Conservation (phyloP, 2,888 invertebrate species). For the Sussaba pulchella region DNA sequence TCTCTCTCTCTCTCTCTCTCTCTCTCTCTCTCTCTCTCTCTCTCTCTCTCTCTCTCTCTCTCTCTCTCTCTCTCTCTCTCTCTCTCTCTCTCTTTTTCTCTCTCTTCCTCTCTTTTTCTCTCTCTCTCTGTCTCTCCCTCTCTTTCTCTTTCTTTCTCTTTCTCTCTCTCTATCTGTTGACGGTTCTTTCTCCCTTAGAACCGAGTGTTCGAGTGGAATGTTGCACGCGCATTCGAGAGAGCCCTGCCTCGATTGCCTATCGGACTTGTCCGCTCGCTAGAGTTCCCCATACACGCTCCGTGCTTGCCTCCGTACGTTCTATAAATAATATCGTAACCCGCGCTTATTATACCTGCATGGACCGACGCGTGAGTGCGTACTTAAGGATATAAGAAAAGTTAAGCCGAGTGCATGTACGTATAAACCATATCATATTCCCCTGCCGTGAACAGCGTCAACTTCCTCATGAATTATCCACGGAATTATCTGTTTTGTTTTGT, state of each 20-base stretch:
- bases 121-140: too few species aligned
- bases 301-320: conserved; percentile 37
- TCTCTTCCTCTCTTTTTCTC: background rate
- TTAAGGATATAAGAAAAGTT: conserved; percentile 25
- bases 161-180: too few species aligned
- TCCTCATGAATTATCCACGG: background rate
- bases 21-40: background rate
- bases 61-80: too few species aligned
- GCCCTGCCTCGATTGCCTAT: conserved; percentile 80
- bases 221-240: conserved; percentile 69
- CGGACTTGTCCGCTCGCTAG: conserved; percentile 69
- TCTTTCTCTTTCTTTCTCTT: background rate
- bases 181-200: too few species aligned
- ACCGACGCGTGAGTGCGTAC: conserved; percentile 45
- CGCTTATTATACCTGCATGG: conserved; percentile 46
- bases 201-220: conserved; percentile 71
- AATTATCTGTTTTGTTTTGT: conserved; percentile 1
- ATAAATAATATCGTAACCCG: conserved; percentile 62
- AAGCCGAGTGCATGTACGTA: too few species aligned
- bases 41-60: background rate
- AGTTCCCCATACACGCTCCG: conserved; percentile 38
- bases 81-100: background rate
- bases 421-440: too few species aligned
- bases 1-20: too few species aligned
- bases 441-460: too few species aligned